Evolutionary conservation across 1,140 invertebrate genomes (phyloP).

Genomic region (Bradysia coprophila): DNA sequence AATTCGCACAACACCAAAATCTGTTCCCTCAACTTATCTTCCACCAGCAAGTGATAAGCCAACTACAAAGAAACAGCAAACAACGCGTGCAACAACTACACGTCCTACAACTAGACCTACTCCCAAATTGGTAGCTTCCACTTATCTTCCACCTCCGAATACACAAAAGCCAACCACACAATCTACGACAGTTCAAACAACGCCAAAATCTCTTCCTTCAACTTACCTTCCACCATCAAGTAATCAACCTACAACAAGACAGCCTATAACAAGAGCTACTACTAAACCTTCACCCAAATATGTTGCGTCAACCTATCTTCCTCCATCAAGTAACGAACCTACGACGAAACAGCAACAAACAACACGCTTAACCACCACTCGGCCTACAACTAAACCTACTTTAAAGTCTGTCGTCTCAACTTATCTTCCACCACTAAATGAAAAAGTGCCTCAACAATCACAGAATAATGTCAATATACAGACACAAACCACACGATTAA

Average conservation of each 20-base stretch:
- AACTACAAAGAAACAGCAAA: constrained; percentile 1
- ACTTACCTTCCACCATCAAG: constrained; percentile 6
- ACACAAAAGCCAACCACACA: constrained; percentile 6
- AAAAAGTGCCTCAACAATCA: too few relatives aligned
- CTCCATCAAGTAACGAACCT: too few relatives aligned
- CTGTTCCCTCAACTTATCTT: constrained; percentile 10
- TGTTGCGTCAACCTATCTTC: neutral
- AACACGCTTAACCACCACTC: too few relatives aligned
- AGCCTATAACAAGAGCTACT: constrained; percentile 1
- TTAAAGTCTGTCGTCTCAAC: neutral
- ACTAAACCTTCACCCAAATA: constrained; percentile 1
- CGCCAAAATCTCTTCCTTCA: neutral
- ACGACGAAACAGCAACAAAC: too few relatives aligned
- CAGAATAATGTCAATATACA: too few relatives aligned
- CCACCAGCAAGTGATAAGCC: constrained; percentile 2
- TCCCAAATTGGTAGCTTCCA: too few relatives aligned
- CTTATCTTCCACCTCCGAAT: constrained; percentile 1
- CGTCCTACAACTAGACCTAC: too few relatives aligned
- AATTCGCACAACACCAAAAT: constrained; percentile 7
- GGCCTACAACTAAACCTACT: neutral
- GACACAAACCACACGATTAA: neutral
- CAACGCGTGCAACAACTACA: constrained; percentile 3
- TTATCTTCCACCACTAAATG: constrained; percentile 4
- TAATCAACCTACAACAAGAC: constrained; percentile 7
- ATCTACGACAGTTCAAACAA: constrained; percentile 1